Evolutionary conservation across 2,113 vertebrate species (phyloP).

Genomic region (Dicerorhinus sumatrensis): DNA sequence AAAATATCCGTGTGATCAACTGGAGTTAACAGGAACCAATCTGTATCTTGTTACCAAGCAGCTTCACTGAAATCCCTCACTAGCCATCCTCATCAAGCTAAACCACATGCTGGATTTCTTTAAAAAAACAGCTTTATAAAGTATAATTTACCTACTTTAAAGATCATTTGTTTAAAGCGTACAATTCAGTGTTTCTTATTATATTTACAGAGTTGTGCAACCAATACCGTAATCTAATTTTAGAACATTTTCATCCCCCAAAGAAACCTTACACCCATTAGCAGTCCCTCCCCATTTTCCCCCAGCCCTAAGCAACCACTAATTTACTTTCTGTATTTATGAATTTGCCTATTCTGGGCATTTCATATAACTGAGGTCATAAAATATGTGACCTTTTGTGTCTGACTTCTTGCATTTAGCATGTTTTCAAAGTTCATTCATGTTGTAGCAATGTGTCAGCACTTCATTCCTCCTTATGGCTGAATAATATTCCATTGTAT

Average conservation of each 20-base stretch:
- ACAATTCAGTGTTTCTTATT: not conserved
- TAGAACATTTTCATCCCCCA: not conserved
- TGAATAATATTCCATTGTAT: constrained; percentile 9
- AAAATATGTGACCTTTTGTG: not conserved
- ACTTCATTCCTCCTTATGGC: not conserved
- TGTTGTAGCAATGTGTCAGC: not conserved
- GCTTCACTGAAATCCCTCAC: not conserved
- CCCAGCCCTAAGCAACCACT: not conserved
- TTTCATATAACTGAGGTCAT: not conserved
- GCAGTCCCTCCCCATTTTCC: too few relatives aligned
- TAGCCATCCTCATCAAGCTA: not conserved
- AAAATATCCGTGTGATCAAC: not conserved
- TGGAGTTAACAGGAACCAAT: not conserved
- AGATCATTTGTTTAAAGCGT: not conserved
- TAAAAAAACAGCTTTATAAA: not conserved
- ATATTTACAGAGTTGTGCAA: not conserved
- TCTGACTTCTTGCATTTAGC: not conserved
- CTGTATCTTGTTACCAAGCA: not conserved
- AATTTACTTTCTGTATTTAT: not conserved
- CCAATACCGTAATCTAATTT: not conserved
- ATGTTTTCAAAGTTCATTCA: not conserved
- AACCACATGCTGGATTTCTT: not conserved
- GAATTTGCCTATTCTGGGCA: not conserved
- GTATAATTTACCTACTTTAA: not conserved
- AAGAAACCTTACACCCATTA: not conserved